Base-by-base conservation (phyloP, 2,113 vertebrate species). In the Phaetusa simplex region DNA sequence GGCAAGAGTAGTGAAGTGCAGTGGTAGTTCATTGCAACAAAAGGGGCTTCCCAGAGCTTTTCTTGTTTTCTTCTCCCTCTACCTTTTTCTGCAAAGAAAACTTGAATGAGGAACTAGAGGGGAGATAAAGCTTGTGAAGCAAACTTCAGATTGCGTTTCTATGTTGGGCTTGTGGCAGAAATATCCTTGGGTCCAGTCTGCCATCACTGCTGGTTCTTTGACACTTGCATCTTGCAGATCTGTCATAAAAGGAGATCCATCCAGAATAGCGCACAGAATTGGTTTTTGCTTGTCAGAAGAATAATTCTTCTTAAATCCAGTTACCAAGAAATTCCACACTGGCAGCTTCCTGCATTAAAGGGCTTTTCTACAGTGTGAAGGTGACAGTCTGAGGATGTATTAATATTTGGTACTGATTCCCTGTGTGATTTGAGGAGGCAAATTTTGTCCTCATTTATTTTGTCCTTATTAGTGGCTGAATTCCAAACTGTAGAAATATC, bases 381-480 rank as follows among this genome's bases (percentile, higher is more conserved):
- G 90, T 96, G 96, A 90, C 90, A 90, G 71, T 81, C 32, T 81
- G 50, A 88, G 59, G 50, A 50, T 81, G 47, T 78, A 55, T 52
- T 84, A 71, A 65, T 55, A 71, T 90, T 90, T 88, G 26, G 71
- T 53, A 16, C 59, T 11, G 38, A 73, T 85, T 86, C 70, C 53
- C 49, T 62, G 14, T 53, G 47, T 27, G 80, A 71, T 52, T 42
- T 88, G 65, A 88, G 43, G 52, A 85, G 65, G 40, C 38, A 82
- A 82, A 62, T 67, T 82, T 55, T 86, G 47, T 59, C 72, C 82
- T 88, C 64, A 24, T 93, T 92, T 95, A 32, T 59, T 79, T 95
- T 92, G 85, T 70, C 74, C 76, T 97, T 90, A 83, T 86, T 94
- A 96, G 55, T 61, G 34, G 32, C 66, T 95, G 62, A 90, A 88